These are phyloP conservation scores for Burhinus bistriatus DNA, from an alignment of 2,113 vertebrate species.

Conservation along the genomic window DNA sequence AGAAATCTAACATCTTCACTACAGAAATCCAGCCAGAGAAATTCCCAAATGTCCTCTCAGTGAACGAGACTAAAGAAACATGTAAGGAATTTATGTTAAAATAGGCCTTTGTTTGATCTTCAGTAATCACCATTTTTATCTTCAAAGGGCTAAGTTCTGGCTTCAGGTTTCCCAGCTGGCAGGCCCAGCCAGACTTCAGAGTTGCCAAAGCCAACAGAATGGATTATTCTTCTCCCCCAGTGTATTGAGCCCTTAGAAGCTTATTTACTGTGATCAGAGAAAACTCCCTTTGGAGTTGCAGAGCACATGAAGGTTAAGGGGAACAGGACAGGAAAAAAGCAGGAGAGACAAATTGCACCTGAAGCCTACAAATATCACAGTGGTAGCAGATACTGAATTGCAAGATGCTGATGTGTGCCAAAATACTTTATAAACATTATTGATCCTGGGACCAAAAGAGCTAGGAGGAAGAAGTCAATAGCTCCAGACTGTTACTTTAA, in stretches of 20 bases:
- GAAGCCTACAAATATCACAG: not conserved
- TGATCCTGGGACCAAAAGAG: not conserved
- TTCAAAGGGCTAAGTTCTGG: slow-evolving; percentile 11
- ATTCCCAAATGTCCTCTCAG: not conserved
- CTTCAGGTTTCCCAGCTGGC: slow-evolving; percentile 23
- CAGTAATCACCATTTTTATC: slow-evolving; percentile 6
- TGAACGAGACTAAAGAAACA: not conserved
- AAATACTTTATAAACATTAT: not conserved
- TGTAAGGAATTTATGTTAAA: not conserved
- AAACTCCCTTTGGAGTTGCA: not conserved
- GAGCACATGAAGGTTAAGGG: not conserved
- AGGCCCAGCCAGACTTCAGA: not conserved
- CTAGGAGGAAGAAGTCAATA: not conserved
- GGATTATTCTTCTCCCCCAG: not conserved
- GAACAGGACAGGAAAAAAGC: not conserved
- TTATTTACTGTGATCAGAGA: not conserved
- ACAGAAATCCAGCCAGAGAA: not conserved
- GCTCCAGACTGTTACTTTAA: not conserved
- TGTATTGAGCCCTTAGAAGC: not conserved
- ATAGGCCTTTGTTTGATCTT: not conserved
- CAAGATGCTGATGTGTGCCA: not conserved
- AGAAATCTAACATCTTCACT: not conserved
- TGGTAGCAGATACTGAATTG: not conserved
- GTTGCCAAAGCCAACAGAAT: not conserved
- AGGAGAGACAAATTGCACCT: not conserved